Percentiles rank a stretch among this genome's conserved stretches.
Evolutionary conservation across 2,113 vertebrate species (phyloP).

Genomic region (Nyctibius bracteatus): DNA sequence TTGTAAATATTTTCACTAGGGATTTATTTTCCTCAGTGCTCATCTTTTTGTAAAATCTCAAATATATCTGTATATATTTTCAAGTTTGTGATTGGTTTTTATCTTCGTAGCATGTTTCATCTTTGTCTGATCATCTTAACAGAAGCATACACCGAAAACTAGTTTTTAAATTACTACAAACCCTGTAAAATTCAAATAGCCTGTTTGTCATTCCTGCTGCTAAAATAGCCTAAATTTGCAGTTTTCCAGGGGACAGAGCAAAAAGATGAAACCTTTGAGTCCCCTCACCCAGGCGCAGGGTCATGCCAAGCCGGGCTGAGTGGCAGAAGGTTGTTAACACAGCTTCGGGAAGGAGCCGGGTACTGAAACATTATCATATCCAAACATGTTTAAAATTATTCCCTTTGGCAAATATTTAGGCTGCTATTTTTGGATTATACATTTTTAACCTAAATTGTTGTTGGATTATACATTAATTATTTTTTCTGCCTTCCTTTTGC

Average conservation of each 20-base stretch:
- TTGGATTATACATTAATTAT: background rate
- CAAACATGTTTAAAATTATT: background rate
- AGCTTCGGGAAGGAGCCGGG: background rate
- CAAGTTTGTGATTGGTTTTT: background rate
- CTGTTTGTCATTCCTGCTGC: background rate
- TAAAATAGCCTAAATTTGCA: background rate
- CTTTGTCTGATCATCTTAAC: background rate
- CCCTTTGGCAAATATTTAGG: background rate
- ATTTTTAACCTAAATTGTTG: background rate
- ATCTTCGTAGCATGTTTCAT: background rate
- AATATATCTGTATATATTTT: background rate
- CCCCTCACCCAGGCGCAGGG: background rate
- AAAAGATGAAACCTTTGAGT: background rate
- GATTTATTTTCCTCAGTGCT: background rate
- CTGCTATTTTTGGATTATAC: background rate
- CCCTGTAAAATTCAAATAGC: background rate
- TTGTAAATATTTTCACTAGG: background rate
- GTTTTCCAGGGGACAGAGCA: background rate
- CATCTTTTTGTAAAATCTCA: background rate
- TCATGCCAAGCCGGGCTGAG: background rate
- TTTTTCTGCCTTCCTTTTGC: background rate
- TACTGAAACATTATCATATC: background rate
- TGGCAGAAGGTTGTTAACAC: background rate
- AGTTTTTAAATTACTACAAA: background rate
- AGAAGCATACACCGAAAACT: background rate